Base-by-base conservation (phyloP, 2,797 vertebrate species). In the Tauraco hartlaubi region DNA sequence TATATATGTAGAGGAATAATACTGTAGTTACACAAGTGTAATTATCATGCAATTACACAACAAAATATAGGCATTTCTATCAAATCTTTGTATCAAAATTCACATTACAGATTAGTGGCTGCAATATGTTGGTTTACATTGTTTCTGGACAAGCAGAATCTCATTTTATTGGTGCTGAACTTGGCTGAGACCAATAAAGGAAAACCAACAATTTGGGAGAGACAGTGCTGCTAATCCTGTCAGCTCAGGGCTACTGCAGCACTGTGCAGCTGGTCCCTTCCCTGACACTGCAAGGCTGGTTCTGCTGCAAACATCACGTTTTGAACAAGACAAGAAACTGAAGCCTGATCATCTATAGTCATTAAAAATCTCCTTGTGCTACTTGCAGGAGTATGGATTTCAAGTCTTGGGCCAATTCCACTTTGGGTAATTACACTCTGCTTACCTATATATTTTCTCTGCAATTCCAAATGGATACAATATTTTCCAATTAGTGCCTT, bases 401-500 rank as follows among this genome's bases (percentile, higher is more conserved):
- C 73, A 88, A 91, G 73, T 35, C 96, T 81, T 91, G 87, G 95
- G 91, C 92, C 94, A 97, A 94, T 91, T 97, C 85, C 95, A 97
- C 94, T 97, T 90, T 82, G 96, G 96, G 79, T 96, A 95, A 97
- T 97, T 96, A 93, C 93, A 92, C 73, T 95, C 87, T 96, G 95
- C 94, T 97, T 96, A 94, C 82, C 95, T 96, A 95, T 96, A 96
- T 96, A 95, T 97, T 97, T 96, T 90, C 79, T 88, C 92, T 71
- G 88, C 74, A 93, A 96, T 80, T 86, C 94, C 94, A 97, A 96
- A 94, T 94, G 95, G 91, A 94, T 96, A 95, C 79, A 91, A 51
- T 97, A 97, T 96, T 96, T 97, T 96, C 94, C 82, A 96, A 94
- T 96, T 96, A 96, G 92, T 92, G 85, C 83, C 85, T 94, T 90